A percentile compares a stretch with the other conserved stretches of the same genome.
phyloP scores from a whole-genome alignment of 2,797 vertebrate species.

The Xyrichtys novacula region DNA sequence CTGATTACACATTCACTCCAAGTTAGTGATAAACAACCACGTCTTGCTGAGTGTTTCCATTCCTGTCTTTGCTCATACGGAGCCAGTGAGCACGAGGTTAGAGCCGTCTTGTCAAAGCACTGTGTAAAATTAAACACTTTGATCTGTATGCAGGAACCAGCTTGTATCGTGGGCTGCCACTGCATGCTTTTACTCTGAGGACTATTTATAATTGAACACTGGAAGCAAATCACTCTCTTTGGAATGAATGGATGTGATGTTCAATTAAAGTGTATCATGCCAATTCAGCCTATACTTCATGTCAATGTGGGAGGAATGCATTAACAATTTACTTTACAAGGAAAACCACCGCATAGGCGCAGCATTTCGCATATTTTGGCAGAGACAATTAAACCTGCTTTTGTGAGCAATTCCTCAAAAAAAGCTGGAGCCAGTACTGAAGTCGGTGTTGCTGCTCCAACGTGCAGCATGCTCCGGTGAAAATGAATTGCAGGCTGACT shows the following conservation, averaged over 20 bases:
- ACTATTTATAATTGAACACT: constrained; percentile 74
- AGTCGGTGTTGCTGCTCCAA: constrained; percentile 20
- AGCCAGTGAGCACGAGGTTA: constrained; percentile 56
- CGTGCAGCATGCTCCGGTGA: constrained; percentile 10
- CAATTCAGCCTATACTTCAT: constrained; percentile 49
- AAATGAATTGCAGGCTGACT: constrained; percentile 40
- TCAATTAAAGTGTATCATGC: constrained; percentile 61
- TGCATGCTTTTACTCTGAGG: constrained; percentile 56
- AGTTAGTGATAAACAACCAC: constrained; percentile 54
- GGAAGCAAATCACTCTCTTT: constrained; percentile 64
- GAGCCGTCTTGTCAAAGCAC: constrained; percentile 60
- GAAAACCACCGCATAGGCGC: constrained; percentile 22
- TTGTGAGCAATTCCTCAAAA: constrained; percentile 33
- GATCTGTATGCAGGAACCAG: constrained; percentile 67
- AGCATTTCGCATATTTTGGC: constrained; percentile 47
- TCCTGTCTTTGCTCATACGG: constrained; percentile 48
- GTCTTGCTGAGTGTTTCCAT: constrained; percentile 62
- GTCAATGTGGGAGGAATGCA: constrained; percentile 69
- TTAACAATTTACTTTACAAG: constrained; percentile 50
- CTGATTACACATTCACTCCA: constrained; percentile 69
- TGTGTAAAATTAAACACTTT: constrained; percentile 75
- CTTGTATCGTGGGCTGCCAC: constrained; percentile 63
- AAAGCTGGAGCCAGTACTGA: constrained; percentile 34
- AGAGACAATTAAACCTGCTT: constrained; percentile 47
- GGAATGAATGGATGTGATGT: constrained; percentile 63